These are phyloP conservation scores for Aphelenchoides besseyi DNA, from an alignment of 1,140 invertebrate species.

Conservation along the genomic window DNA sequence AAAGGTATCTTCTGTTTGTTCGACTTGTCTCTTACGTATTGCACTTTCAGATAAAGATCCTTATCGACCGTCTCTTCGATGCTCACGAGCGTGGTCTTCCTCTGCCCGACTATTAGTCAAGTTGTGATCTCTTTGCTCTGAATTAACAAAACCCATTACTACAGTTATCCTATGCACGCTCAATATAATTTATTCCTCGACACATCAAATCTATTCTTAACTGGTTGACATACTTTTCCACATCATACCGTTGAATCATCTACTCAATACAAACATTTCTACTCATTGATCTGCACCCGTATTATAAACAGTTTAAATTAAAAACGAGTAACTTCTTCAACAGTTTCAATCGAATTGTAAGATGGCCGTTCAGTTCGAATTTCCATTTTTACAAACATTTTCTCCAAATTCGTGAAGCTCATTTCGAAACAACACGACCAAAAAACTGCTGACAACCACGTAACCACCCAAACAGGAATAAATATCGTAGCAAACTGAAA, in stretches of 20 bases:
- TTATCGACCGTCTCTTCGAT: constrained; percentile 24
- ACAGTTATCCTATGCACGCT: too few relatives aligned
- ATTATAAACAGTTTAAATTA: too few relatives aligned
- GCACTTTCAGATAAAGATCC: constrained; percentile 20
- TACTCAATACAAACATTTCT: not conserved
- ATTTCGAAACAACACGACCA: not conserved
- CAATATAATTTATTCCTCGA: too few relatives aligned
- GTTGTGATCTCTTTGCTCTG: not conserved
- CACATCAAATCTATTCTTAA: too few relatives aligned
- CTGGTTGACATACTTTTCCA: too few relatives aligned
- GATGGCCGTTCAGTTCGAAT: too few relatives aligned
- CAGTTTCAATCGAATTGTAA: too few relatives aligned
- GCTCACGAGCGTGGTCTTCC: constrained; percentile 18
- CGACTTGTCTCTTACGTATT: not conserved
- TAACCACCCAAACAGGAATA: not conserved
- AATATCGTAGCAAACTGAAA: not conserved
- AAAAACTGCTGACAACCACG: not conserved
- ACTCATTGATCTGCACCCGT: not conserved
- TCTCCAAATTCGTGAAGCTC: not conserved
- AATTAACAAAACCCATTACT: too few relatives aligned
- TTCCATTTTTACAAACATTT: too few relatives aligned
- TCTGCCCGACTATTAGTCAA: not conserved
- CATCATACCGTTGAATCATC: too few relatives aligned
- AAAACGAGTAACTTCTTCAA: not conserved
- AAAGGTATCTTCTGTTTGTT: not conserved